Evolutionary conservation across 2,888 invertebrate genomes (phyloP), one percentile per base, ranked within the genome.

Genomic region (Idaea aversata): DNA sequence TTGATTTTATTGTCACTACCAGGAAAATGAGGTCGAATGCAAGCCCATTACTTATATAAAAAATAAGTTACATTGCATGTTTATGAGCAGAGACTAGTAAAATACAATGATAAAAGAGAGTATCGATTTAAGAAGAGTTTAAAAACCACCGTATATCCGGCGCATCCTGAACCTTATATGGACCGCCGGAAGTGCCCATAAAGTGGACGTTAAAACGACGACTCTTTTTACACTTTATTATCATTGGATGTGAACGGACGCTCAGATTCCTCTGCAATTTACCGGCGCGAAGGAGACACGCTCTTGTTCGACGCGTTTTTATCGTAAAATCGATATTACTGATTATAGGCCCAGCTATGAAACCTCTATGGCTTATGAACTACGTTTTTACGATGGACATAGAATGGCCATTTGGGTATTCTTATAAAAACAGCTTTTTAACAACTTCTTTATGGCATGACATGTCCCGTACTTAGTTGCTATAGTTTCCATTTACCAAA

Each of bases 141-240:
- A 86, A 88, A 84, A 83, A 76, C 84, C 75, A 81, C 81, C 82
- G 82, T 88, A 88, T 88, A 87, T 87, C 84, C 84, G 82, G 80
- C 83, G 82, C 86, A 86, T 87, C 85, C 86, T 82, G 86, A 86
- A 85, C 87, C 88, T 86, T 87, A 81, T 83, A 86, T 85, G 86
- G 81, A 85, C 83, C 84, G 79, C 80, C 84, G 86, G 86, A 91
- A 91, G 89, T 87, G 84, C 84, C 89, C 87, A 90, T 93, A 93
- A 92, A 93, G 88, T 83, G 87, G 82, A 87, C 92, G 90, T 91
- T 92, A 92, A 91, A 93, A 85, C 87, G 90, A 86, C 86, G 88
- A 91, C 86, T 91, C 91, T 93, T 93, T 91, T 92, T 92, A 93
- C 90, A 88, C 87, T 93, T 93, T 93, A 92, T 93, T 93, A 91